A percentile compares a stretch with the other conserved stretches of the same genome.
Conservation (phyloP, 1,140 invertebrate species). For the Epicauta chinensis region DNA sequence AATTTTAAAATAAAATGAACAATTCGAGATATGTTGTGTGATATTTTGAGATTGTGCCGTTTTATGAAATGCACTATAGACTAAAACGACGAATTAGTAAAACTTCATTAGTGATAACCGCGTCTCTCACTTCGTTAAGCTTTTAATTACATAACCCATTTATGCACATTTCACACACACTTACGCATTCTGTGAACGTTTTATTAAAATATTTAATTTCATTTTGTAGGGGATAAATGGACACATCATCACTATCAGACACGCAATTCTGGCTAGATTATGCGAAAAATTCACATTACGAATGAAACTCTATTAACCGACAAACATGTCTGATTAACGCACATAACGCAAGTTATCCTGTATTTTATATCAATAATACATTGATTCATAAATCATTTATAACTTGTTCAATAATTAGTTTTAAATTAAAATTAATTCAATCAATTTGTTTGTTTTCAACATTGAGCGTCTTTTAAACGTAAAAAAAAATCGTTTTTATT, state of each 20-base stretch:
- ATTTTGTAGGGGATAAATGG: constrained; percentile 10
- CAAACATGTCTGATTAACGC: too few relatives aligned
- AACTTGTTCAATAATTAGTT: too few relatives aligned
- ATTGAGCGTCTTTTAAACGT: too few relatives aligned
- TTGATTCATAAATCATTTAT: too few relatives aligned
- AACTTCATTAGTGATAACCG: constrained; percentile 22
- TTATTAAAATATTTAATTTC: constrained; percentile 25
- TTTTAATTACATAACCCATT: constrained; percentile 15
- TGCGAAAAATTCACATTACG: constrained; percentile 4
- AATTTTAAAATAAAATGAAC: constrained; percentile 3
- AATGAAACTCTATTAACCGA: too few relatives aligned
- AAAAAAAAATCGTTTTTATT: too few relatives aligned
- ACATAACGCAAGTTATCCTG: too few relatives aligned
- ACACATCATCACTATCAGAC: constrained; percentile 14
- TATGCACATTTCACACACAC: constrained; percentile 8
- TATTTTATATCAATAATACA: too few relatives aligned
- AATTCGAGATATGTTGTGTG: background rate
- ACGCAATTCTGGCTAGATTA: constrained; percentile 10
- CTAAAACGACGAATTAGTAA: constrained; percentile 18
- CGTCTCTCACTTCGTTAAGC: constrained; percentile 16
- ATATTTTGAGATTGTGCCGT: constrained; percentile 3
- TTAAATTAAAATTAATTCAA: too few relatives aligned
- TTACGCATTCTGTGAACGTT: background rate
- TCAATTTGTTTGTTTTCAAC: too few relatives aligned
- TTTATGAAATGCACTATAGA: constrained; percentile 10